Base-by-base conservation (phyloP, 1,140 invertebrate species). In the Drosophila lacertosa region DNA sequence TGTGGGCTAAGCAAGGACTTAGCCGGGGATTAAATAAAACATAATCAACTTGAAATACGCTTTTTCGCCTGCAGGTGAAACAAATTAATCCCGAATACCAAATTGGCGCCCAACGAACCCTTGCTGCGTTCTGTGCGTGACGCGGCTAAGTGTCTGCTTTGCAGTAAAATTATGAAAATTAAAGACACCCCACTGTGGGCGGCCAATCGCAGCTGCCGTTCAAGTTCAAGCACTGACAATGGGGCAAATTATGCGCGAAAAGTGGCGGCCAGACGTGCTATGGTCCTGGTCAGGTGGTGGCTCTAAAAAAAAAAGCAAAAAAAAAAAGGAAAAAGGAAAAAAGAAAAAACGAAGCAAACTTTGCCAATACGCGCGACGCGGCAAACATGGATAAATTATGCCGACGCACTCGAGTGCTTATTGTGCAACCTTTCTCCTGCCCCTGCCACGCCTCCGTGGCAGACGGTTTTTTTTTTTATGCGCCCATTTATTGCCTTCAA, bases 371-470 rank as follows among this genome's bases (percentile, higher is more conserved):
- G 55, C 48, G 55, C 48, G 55, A 18, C 22, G 73, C 78, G 62
- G 77, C 78, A 81, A 81, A 81, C 77, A 82, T 78, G 74, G 69
- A 88, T 88, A 88, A 86, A 86, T 86, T 86, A 88, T 86, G 81
- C 82, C 81, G 81, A 86, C 81, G 82, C 81, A 86, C 82, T 86
- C 77, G 82, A 86, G 77, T 86, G 82, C 81, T 81, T 83, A 89
- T 89, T 78, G 78, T 89, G 71, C 40, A 44, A 9, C 35, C 22
- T 7, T 18, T 20, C 37, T 11, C 9, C 22, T 18, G 10, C 22
- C 10, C 18, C 6, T 3, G 10, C 32, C 9, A 33, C 18, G 18
- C 18, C 18, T 10, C 18, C 16, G 2, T 47, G 44, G 44, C 44
- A 47, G 44, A 47, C 44, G 22, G n/a, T 29, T 33, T 33, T 47